Base-by-base conservation (phyloP, 2,888 invertebrate genomes). In the Cerastis leucographa region DNA sequence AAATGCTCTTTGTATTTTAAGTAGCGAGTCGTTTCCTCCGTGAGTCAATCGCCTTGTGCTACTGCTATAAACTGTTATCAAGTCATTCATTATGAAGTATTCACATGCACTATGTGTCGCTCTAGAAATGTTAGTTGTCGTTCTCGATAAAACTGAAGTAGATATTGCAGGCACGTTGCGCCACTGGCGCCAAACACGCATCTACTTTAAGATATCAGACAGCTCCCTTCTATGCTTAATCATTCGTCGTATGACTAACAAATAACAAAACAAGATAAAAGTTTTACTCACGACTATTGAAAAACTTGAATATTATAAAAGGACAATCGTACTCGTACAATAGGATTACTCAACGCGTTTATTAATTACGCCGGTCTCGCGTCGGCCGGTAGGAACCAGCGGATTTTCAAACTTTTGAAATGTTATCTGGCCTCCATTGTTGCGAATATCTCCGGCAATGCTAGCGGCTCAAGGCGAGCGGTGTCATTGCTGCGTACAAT, bases 361-460 rank as follows among this genome's bases (percentile, higher is more conserved):
- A 94, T 94, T 96, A 95, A 95, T 94, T 94, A 94, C 92, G 90
- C 87, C 89, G 89, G 92, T 89, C 91, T 92, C 90, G 91, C 84
- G 89, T 86, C 87, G 89, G 87, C 90, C 94, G 93, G 93, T 89
- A 90, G 95, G 94, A 95, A 92, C 91, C 91, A 93, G 93, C 94
- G 94, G 93, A 95, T 96, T 96, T 96, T 96, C 94, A 93, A 95
- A 96, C 95, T 96, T 96, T 96, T 96, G 96, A 94, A 96, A 96
- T 92, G 95, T 95, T 96, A 96, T 96, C 96, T 96, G 96, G 96
- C 96, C 96, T 96, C 96, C 94, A 96, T 96, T 96, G 96, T 96
- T 96, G 96, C 96, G 94, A 96, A 96, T 96, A 96, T 96, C 96
- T 96, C 96, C 95, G 96, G 95, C 96, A 95, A 95, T 96, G 96